phyloP scores from a whole-genome alignment of 2,797 vertebrate species.

The Acipenser transmontanus region DNA sequence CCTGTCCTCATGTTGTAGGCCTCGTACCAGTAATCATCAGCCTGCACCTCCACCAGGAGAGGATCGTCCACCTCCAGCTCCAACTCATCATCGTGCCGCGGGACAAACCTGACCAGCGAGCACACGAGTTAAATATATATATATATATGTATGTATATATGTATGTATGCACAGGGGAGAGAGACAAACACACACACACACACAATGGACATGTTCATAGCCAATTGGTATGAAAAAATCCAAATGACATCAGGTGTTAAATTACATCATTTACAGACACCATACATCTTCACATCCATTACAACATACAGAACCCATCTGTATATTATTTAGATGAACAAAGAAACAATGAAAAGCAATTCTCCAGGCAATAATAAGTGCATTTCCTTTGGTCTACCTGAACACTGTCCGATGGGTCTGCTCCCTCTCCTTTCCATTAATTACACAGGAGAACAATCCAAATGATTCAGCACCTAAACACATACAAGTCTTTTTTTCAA shows the following conservation, averaged over 20 bases:
- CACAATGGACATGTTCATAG: background rate
- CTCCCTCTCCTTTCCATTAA: conserved; percentile 86
- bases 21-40: conserved; percentile 93
- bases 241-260: background rate
- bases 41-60: conserved; percentile 86
- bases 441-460: conserved; percentile 83
- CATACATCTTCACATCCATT: background rate
- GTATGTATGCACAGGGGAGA: too few relatives aligned
- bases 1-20: conserved; percentile 95
- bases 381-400: conserved; percentile 61
- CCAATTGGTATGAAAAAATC: background rate
- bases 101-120: conserved; percentile 74
- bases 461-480: conserved; percentile 83
- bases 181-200: too few relatives aligned
- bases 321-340: too few relatives aligned
- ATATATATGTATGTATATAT: too few relatives aligned
- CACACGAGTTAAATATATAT: too few relatives aligned
- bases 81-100: conserved; percentile 86
- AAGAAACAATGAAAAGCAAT: background rate
- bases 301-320: background rate
- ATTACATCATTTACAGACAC: background rate
- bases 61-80: conserved; percentile 94
- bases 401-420: conserved; percentile 90
- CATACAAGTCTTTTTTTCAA: background rate
- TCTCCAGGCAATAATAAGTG: background rate